Evolutionary conservation across 1,140 invertebrate genomes (phyloP), one percentile per base, ranked within the genome.

Genomic region (Pantala flavescens): DNA sequence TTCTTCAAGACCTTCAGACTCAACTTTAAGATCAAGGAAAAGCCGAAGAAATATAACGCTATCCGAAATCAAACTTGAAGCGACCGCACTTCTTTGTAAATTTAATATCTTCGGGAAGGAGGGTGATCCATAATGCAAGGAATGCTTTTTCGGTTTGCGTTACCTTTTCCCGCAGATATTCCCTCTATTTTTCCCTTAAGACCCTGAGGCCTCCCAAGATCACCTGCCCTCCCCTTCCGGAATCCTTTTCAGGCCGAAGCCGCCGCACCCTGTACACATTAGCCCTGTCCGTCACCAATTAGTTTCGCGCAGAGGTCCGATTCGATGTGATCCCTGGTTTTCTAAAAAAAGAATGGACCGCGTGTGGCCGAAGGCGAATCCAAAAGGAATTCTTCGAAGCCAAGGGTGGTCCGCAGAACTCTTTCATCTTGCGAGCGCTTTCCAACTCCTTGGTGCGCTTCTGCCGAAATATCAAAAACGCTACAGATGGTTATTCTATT

Each of bases 261-360:
- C n/a, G n/a, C 49, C 49, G 49, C 49, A 63, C 49, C 49, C 49
- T 21, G 49, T 21, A 63, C 3, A 63, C 49, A 63, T 63, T 63
- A 63, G 49, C 12, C 49, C 49, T 63, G 49, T 63, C 49, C 49
- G 49, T 63, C 49, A 63, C 49, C 49, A 63, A 63, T 63, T 63
- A 63, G 49, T 63, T 63, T 63, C 49, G 49, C 49, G 49, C 49
- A 63, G 12, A 63, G 49, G 49, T 1, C 49, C 49, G 49, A 63
- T 63, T 63, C 49, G 49, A 63, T 63, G 49, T 21, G 49, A 63
- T 63, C 49, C 49, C 49, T 63, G 49, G 49, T 63, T 63, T 63
- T 63, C 49, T 63, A 63, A 63, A 63, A 63, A 63, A 19, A 63
- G n/a, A 63, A 63, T 36, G n/a, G 49, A 14, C 16, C 14, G 49